Conservation (phyloP, 2,113 vertebrate genomes). For the Python bivittatus region DNA sequence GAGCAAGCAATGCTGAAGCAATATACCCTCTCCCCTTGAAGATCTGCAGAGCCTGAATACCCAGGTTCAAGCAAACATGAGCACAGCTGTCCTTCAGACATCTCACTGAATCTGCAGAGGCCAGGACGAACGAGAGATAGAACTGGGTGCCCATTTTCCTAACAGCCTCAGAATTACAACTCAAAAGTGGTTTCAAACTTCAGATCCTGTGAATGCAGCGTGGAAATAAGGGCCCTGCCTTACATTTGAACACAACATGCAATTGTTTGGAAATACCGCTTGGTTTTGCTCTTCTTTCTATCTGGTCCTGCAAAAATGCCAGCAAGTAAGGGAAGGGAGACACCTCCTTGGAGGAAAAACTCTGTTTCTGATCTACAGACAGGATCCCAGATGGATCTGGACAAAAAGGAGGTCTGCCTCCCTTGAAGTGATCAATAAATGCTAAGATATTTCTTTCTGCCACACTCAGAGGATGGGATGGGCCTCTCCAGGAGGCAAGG, state of each 20-base stretch:
- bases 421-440: slow-evolving; percentile 9
- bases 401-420: neutral
- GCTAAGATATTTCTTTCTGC: slow-evolving; percentile 14
- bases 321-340: neutral
- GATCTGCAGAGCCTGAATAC: neutral
- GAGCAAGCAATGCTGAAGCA: neutral
- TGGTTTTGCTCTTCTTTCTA: neutral
- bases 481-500: slow-evolving; percentile 12
- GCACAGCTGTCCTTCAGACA: neutral
- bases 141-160: too few species aligned
- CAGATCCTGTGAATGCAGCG: neutral
- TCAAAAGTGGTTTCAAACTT: neutral
- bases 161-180: neutral
- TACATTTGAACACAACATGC: neutral
- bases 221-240: neutral
- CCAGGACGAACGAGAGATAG: neutral
- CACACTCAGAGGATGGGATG: neutral
- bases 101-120: neutral
- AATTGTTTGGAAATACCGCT: neutral
- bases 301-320: neutral
- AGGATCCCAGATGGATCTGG: slow-evolving; percentile 10
- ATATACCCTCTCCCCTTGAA: neutral
- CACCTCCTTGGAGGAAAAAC: neutral
- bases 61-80: neutral
- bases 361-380: neutral